Evolutionary conservation across 2,113 vertebrate genomes (phyloP).

Genomic region (Nothoprocta pentlandii): DNA sequence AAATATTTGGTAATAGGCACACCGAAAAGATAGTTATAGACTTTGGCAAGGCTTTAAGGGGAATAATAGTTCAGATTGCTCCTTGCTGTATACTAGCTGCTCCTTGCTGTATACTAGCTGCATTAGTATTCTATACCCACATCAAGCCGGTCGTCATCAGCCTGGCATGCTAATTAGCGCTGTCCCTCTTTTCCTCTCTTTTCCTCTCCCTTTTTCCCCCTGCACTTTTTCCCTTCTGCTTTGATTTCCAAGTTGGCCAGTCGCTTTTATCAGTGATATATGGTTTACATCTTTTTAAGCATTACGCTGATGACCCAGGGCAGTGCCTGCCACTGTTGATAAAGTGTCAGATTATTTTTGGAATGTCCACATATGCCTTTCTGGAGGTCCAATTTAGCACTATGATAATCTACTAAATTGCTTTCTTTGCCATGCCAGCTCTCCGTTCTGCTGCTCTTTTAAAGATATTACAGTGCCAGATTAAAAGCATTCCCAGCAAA

Average conservation of each 20-base stretch:
- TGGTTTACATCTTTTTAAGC: constrained; percentile 18
- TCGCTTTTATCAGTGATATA: neutral
- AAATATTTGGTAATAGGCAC: neutral
- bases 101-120: neutral
- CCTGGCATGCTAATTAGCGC: constrained; percentile 57
- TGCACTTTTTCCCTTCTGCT: neutral
- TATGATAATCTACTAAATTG: constrained; percentile 57
- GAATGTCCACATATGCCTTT: constrained; percentile 43
- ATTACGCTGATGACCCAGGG: constrained; percentile 36
- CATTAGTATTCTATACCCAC: constrained; percentile 60
- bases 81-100: neutral
- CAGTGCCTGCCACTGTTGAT: constrained; percentile 49
- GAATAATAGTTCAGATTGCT: neutral
- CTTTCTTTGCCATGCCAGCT: constrained; percentile 33
- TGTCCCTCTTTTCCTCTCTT: neutral
- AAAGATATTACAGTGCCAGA: constrained; percentile 10
- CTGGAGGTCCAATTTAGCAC: constrained; percentile 48
- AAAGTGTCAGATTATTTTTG: constrained; percentile 67
- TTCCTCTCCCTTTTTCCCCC: neutral
- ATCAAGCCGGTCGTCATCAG: neutral
- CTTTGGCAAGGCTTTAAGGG: neutral
- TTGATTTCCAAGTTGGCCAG: neutral
- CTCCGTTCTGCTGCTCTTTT: constrained; percentile 29
- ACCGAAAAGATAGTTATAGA: neutral
- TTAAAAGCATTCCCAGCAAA: neutral